A percentile compares a stretch with the other conserved stretches of the same genome.
phyloP scores from a whole-genome alignment of 92 coral and sea anemone species.

The Zoanthus sansibaricus region DNA sequence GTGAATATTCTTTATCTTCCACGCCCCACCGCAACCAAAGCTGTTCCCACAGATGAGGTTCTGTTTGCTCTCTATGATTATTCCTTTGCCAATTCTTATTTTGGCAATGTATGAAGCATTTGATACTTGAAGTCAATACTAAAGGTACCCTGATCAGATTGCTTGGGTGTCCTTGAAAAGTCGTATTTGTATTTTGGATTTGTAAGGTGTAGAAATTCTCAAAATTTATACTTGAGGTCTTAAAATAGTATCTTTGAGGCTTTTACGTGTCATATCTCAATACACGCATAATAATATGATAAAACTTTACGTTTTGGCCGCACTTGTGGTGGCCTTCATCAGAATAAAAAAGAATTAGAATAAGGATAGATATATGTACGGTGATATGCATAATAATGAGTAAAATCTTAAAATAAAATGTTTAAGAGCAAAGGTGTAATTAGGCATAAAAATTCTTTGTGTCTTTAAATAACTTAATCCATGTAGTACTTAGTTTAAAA shows the following conservation, averaged over 20 bases:
- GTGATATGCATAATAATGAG: no score
- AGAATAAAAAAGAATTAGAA: no score
- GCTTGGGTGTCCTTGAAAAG: background rate
- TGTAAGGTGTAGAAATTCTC: background rate
- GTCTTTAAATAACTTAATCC: no score
- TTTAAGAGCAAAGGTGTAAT: no score
- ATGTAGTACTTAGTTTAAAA: no score
- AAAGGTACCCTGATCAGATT: slow-evolving; percentile 11
- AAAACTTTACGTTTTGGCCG: no score
- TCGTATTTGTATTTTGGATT: background rate
- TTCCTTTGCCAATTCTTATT: slow-evolving; percentile 57
- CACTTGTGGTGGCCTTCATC: no score
- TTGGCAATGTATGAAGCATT: slow-evolving; percentile 43
- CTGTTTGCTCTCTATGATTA: slow-evolving; percentile 58
- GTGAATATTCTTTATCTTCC: slow-evolving; percentile 32
- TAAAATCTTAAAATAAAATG: no score
- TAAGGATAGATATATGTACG: no score
- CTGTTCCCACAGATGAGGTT: slow-evolving; percentile 45
- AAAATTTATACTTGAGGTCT: slow-evolving; percentile 11
- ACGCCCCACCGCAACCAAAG: background rate
- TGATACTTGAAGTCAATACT: background rate
- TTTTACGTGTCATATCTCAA: no score
- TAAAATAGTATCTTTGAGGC: background rate
- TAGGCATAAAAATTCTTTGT: no score
- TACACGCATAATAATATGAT: no score